Evolutionary conservation across 2,113 vertebrate species (phyloP), one percentile per base, ranked within the genome.

Genomic region (Campylomormyrus numenius): DNA sequence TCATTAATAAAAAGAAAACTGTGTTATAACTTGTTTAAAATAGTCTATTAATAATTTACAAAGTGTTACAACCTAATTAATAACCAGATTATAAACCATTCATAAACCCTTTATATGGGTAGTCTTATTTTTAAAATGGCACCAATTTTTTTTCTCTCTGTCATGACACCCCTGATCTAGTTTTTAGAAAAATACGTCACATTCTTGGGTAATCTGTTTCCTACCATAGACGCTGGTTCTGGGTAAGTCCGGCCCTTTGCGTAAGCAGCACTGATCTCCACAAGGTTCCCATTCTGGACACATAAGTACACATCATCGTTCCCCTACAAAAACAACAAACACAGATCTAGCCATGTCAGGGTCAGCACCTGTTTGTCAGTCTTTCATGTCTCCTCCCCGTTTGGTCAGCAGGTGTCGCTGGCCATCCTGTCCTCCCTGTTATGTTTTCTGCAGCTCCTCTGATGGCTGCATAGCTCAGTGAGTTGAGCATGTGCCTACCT

Each of bases 241-340:
- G 97, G 97, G 88, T 94, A 90, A 27, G 89, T 93, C 52, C 96
- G 91, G 1, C 95, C 95, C 5, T 10, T 92, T 56, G 95, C 70
- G 49, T 24, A 91, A 7, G 96, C 94, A 48, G 96, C 90, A 89
- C 92, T 93, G 45, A 97, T 91, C 0, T 53, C 88, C 88, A 97
- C 87, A 0, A 0, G 87, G 70, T 95, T 93, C 45, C 95, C 93
- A 0, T 90, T 88, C 31, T 9, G 93, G 90, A 97, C 10, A 80
- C 97, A 98, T 35, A 97, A 1, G 80, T 98, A 98, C 0, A 95
- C 94, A 85, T 98, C 97, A 90, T 98, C 97, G 17, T 94, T 92
- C 85, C 97, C 97, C 97, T 98, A 70, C 19, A 93, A 91, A 91
- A 87, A 15, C 85, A 49, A 42, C 42, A 87, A 77, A 91, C 27